These are phyloP conservation scores for Mamestra brassicae DNA, from an alignment of 2,888 invertebrate genomes.

Conservation along the genomic window DNA sequence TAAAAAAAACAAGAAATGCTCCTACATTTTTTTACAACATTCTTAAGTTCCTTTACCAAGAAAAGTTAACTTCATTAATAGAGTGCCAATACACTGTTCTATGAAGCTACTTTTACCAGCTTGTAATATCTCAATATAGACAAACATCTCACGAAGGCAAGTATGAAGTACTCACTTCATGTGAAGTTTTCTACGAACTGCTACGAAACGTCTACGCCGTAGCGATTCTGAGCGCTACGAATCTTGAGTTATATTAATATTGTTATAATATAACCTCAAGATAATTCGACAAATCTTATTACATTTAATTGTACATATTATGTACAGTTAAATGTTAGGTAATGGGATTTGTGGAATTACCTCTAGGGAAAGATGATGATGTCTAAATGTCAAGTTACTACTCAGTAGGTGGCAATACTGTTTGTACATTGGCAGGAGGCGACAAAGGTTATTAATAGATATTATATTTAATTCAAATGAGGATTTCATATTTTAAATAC, in stretches of 20 bases:
- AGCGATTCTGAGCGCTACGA: conserved; percentile 55
- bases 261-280: too few relatives aligned
- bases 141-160: conserved; percentile 8
- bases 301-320: too few relatives aligned
- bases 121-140: not conserved
- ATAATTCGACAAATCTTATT: too few relatives aligned
- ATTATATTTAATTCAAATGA: too few relatives aligned
- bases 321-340: conserved; percentile 27
- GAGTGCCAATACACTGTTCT: not conserved
- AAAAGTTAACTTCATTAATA: not conserved
- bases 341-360: conserved; percentile 20
- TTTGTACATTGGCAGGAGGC: not conserved
- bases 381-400: too few relatives aligned
- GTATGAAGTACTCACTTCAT: conserved; percentile 16
- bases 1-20: too few relatives aligned
- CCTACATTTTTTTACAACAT: too few relatives aligned
- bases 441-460: not conserved
- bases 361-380: not conserved
- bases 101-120: not conserved
- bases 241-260: conserved; percentile 16
- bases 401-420: too few relatives aligned
- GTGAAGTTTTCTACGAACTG: conserved; percentile 48
- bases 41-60: too few relatives aligned
- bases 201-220: conserved; percentile 65
- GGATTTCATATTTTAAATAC: too few relatives aligned